Base-by-base conservation (phyloP, 2,797 vertebrate genomes). In the Onychomys leucogaster region DNA sequence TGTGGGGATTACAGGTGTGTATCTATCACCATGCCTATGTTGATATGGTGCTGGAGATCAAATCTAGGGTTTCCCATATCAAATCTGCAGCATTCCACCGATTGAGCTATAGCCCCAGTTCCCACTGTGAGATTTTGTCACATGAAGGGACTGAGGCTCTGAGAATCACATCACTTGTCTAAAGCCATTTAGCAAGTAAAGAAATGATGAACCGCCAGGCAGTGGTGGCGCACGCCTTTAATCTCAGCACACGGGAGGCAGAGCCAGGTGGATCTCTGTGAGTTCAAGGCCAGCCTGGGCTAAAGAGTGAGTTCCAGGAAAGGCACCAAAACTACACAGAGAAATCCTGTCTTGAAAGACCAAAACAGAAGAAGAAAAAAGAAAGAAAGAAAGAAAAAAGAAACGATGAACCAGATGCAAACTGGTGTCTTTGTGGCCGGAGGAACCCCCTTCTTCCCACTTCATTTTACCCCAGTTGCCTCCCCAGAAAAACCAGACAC, bases 311-410 rank as follows among this genome's bases (percentile, higher is more conserved):
- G 52, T 55, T 55, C 52, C 52, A 55, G 52, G 52, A 55, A 16
- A 55, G 52, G 13, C 52, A 16, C 52, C 4, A 55, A 55, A 55
- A 14, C 52, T 55, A 55, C 52, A 55, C 52, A 55, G 52, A 52
- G 52, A 52, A 52, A 52, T 13, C 52, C 52, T 52, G 52, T 52
- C 52, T 52, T 52, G 13, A 55, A 55, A 55, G 55, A 55, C 14
- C 52, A 55, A 55, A 55, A 55, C 52, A 55, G 52, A 55, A 55
- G 16, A 55, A 55, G 13, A 49, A 49, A 49, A 49, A 49, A 13
- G 13, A 52, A 49, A 49, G n/a, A n/a, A n/a, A n/a, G n/a, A 94
- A 93, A 61, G n/a, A 49, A 49, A 46, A 94, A 94, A 61, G 49
- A n/a, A 67, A 46, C 49, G 27, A 34, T 21, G 55, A 95, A 5